phyloP scores from a whole-genome alignment of 2,797 vertebrate genomes.

The Pteronotus mesoamericanus region DNA sequence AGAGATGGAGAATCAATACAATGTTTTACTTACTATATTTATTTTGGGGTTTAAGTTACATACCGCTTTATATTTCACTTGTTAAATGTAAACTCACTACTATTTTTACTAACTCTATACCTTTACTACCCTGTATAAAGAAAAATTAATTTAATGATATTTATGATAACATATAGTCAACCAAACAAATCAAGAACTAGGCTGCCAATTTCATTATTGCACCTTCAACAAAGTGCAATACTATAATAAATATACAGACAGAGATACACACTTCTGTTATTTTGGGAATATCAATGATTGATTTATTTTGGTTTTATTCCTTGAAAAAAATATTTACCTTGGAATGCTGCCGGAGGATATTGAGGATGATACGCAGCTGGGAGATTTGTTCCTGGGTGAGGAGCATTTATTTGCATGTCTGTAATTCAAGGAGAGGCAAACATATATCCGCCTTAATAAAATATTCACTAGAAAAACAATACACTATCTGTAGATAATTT shows the following conservation, averaged over 20 bases:
- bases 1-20: neutral
- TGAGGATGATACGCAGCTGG: conserved; percentile 56
- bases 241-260: neutral
- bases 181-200: neutral
- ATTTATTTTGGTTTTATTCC: neutral
- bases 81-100: neutral
- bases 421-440: conserved; percentile 1
- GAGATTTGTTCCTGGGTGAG: neutral
- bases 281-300: neutral
- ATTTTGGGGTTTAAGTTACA: neutral
- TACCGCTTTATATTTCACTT: neutral
- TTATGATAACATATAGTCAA: neutral
- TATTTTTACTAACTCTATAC: neutral
- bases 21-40: neutral
- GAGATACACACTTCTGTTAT: neutral
- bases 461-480: neutral
- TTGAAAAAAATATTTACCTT: conserved; percentile 34
- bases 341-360: conserved; percentile 35
- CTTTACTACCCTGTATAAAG: neutral
- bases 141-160: neutral
- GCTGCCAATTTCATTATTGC: neutral
- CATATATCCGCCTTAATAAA: neutral
- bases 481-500: neutral
- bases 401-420: neutral
- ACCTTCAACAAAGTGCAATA: neutral